Evolutionary conservation across 30 jellyfish, hydroid and myxozoan species (phyloP).

Genomic region (Hydractinia symbiolongicarpus): DNA sequence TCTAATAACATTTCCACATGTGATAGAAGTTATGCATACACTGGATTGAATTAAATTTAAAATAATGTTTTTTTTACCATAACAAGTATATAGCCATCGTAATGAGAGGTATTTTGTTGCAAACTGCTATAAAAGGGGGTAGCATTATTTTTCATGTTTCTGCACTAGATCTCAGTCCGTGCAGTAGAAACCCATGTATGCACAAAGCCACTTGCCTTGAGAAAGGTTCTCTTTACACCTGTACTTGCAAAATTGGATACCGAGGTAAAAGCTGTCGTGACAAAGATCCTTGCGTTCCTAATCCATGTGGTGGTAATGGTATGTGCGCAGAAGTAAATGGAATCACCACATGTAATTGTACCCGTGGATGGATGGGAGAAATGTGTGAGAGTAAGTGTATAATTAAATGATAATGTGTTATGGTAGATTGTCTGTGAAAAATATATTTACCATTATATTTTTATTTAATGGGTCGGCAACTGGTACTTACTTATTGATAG

Average conservation of each 20-base stretch:
- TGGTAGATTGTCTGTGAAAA: too few relatives aligned
- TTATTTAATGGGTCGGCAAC: too few relatives aligned
- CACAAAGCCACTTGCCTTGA: slow-evolving; percentile 53
- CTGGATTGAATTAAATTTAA: too few relatives aligned
- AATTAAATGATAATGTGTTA: not conserved
- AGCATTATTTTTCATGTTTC: not conserved
- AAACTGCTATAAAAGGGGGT: too few relatives aligned
- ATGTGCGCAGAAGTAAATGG: slow-evolving; percentile 38
- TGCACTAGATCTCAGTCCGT: slow-evolving; percentile 64
- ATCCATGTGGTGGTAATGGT: slow-evolving; percentile 64
- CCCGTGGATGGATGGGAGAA: slow-evolving; percentile 84
- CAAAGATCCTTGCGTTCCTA: slow-evolving; percentile 69
- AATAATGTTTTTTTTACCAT: too few relatives aligned
- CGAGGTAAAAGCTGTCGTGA: slow-evolving; percentile 75
- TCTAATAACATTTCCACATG: not conserved
- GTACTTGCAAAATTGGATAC: slow-evolving; percentile 66
- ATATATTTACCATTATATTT: too few relatives aligned
- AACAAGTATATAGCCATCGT: too few relatives aligned
- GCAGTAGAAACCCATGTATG: slow-evolving; percentile 63
- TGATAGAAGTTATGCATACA: not conserved
- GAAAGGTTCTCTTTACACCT: slow-evolving; percentile 65
- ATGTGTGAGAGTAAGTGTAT: slow-evolving; percentile 63
- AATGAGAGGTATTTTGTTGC: too few relatives aligned
- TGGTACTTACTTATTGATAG: too few relatives aligned
- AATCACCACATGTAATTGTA: slow-evolving; percentile 64